A percentile compares a stretch with the other conserved stretches of the same genome.
phyloP scores from a whole-genome alignment of 2,888 invertebrate genomes.

The Brassicogethes aeneus region DNA sequence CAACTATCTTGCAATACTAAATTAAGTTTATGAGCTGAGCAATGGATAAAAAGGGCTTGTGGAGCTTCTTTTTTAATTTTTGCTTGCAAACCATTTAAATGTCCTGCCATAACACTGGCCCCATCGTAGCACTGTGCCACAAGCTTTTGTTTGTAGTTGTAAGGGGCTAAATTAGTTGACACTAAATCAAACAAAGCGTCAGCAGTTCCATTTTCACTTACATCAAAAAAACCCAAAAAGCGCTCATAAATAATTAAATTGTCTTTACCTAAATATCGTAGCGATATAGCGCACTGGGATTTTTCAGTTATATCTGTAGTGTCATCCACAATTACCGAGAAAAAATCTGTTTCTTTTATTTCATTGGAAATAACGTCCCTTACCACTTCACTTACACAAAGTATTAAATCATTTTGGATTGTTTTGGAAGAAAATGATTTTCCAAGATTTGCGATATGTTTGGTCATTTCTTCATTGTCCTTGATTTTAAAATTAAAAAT shows the following conservation, averaged over 20 bases:
- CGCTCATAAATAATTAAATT: slow-evolving; percentile 14
- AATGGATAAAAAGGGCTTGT: not conserved
- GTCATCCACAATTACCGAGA: too few species aligned
- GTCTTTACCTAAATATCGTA: too few species aligned
- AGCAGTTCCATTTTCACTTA: slow-evolving; percentile 13
- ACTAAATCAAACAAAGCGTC: slow-evolving; percentile 14
- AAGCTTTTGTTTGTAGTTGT: slow-evolving; percentile 13
- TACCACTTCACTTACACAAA: too few species aligned
- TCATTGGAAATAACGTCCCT: too few species aligned
- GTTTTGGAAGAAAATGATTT: too few species aligned
- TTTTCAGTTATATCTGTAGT: too few species aligned
- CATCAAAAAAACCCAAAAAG: slow-evolving; percentile 18
- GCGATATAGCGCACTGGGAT: too few species aligned
- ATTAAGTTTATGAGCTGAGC: slow-evolving; percentile 5
- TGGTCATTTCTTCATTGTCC: too few species aligned
- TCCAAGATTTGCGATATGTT: too few species aligned
- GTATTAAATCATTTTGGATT: too few species aligned
- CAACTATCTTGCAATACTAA: slow-evolving; percentile 2
- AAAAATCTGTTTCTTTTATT: too few species aligned
- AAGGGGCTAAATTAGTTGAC: slow-evolving; percentile 8
- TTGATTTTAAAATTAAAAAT: too few species aligned
- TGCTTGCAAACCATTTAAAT: not conserved
- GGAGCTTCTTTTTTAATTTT: not conserved
- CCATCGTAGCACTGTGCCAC: slow-evolving; percentile 16
- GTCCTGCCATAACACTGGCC: slow-evolving; percentile 7